Evolutionary conservation across 2,888 invertebrate genomes (phyloP).

Genomic region (Brenthis hecate): DNA sequence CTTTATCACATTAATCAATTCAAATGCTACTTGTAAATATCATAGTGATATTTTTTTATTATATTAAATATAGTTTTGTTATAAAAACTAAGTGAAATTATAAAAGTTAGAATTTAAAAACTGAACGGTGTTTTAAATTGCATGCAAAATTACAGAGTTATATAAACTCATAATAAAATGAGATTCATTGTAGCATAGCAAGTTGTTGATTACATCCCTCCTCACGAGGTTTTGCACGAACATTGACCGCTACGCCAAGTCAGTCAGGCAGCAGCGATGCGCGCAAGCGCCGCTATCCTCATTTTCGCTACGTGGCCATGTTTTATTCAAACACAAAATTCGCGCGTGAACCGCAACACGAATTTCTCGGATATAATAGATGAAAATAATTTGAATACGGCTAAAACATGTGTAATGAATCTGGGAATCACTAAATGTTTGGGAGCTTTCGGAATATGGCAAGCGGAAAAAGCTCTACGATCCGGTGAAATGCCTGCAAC

Average conservation of each 20-base stretch:
- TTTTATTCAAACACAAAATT: slow-evolving; percentile 43
- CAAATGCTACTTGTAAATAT: not conserved
- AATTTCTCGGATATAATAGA: slow-evolving; percentile 29
- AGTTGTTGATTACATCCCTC: slow-evolving; percentile 45
- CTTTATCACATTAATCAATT: too few relatives aligned
- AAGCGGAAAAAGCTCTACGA: slow-evolving; percentile 64
- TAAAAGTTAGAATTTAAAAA: too few relatives aligned
- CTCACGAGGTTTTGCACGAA: slow-evolving; percentile 40
- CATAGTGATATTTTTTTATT: not conserved
- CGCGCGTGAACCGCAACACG: slow-evolving; percentile 31
- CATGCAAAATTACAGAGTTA: not conserved
- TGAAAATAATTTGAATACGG: slow-evolving; percentile 38
- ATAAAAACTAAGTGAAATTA: too few relatives aligned
- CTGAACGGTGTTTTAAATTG: too few relatives aligned
- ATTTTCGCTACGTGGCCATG: slow-evolving; percentile 58
- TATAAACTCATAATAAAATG: not conserved
- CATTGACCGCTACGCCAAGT: slow-evolving; percentile 46
- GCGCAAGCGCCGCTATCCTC: slow-evolving; percentile 68
- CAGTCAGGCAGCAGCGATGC: slow-evolving; percentile 74
- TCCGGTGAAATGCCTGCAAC: slow-evolving; percentile 44
- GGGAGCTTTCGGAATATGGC: slow-evolving; percentile 80
- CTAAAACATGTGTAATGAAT: slow-evolving; percentile 55
- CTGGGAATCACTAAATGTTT: slow-evolving; percentile 79
- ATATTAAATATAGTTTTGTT: not conserved
- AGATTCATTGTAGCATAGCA: slow-evolving; percentile 8